Conservation (phyloP, 2,113 vertebrate species). For the Hepsetus odoe region DNA sequence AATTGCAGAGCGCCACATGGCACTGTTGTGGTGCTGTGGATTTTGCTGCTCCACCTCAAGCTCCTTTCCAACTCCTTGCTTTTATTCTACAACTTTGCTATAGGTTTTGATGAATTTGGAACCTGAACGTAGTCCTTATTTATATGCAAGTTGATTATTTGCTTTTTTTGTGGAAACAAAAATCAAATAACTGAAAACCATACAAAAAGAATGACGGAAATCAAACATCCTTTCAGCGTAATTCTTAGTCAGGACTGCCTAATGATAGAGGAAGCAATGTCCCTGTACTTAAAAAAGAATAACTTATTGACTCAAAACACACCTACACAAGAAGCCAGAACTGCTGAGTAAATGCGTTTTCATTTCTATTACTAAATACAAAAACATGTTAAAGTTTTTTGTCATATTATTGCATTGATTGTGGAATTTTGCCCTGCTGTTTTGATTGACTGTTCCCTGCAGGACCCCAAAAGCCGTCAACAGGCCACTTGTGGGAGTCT, state of each 20-base stretch:
- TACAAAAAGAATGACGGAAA: too few species aligned
- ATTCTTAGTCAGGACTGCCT: too few species aligned
- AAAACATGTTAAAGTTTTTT: too few species aligned
- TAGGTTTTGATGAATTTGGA: too few species aligned
- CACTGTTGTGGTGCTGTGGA: constrained; percentile 65
- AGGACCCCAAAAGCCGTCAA: constrained; percentile 50
- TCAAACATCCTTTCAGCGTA: too few species aligned
- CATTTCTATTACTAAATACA: neutral
- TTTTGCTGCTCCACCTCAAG: constrained; percentile 46
- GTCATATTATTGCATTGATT: neutral
- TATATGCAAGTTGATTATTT: neutral
- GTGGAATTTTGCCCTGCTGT: too few species aligned
- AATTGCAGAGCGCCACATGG: constrained; percentile 74
- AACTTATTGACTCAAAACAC: too few species aligned
- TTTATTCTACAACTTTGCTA: constrained; percentile 32
- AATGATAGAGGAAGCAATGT: too few species aligned
- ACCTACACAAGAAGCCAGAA: too few species aligned
- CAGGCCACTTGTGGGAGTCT: constrained; percentile 39
- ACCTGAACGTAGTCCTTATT: neutral
- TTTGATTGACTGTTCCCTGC: constrained; percentile 49
- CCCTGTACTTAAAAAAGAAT: too few species aligned
- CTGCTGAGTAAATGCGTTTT: neutral
- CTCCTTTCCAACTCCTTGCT: constrained; percentile 9
- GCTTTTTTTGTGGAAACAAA: neutral
- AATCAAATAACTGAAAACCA: too few species aligned